These are phyloP conservation scores for Diachasmimorpha longicaudata DNA, from an alignment of 1,140 invertebrate species.

Conservation along the genomic window DNA sequence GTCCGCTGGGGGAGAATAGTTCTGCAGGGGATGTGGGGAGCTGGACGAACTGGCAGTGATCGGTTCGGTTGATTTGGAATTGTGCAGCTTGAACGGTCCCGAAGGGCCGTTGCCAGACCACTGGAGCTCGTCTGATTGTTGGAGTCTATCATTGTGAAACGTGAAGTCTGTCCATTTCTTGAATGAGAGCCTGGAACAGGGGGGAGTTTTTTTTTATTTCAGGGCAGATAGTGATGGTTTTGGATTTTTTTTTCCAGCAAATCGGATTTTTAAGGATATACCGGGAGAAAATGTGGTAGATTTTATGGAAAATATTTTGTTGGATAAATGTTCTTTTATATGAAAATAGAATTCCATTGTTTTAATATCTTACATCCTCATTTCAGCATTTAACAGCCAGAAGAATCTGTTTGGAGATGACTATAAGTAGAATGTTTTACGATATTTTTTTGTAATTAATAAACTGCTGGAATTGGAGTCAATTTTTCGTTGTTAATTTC, in stretches of 20 bases:
- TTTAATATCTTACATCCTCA: too few species aligned
- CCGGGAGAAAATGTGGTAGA: neutral
- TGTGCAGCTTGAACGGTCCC: conserved; percentile 37
- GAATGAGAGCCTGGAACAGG: neutral
- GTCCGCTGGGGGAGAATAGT: neutral
- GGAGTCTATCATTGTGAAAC: conserved; percentile 24
- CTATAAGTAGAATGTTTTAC: conserved; percentile 46
- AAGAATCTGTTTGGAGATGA: conserved; percentile 63
- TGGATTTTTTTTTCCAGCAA: too few species aligned
- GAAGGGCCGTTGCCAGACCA: conserved; percentile 40
- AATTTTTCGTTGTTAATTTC: too few species aligned
- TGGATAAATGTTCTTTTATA: too few species aligned
- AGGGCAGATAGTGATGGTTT: too few species aligned
- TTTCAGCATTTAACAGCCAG: too few species aligned
- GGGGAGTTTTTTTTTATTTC: too few species aligned
- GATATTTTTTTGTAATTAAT: neutral
- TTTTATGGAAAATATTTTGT: too few species aligned
- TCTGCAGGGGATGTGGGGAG: conserved; percentile 34
- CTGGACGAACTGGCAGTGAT: conserved; percentile 46
- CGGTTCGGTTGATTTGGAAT: conserved; percentile 51
- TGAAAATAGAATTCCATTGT: too few species aligned
- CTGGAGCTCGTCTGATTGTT: neutral
- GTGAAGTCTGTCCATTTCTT: neutral
- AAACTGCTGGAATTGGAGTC: neutral
- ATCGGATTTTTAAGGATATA: neutral